Evolutionary conservation across 1,140 invertebrate genomes (phyloP).

Genomic region (Polypedilum pembai): DNA sequence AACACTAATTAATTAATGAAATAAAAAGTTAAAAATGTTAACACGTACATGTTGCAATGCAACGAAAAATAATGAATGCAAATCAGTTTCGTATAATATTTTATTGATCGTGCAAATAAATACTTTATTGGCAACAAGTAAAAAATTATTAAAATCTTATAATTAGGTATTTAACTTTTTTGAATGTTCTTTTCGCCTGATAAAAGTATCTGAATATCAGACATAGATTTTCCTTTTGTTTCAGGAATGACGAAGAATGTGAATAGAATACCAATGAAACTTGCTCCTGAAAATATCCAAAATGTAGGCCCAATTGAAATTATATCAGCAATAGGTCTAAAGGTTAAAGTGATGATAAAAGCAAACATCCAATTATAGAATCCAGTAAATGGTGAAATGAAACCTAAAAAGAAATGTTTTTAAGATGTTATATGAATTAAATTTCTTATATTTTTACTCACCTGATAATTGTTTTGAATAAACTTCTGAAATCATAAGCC

Average conservation of each 20-base stretch:
- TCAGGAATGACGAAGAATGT: constrained; percentile 55
- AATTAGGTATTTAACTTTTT: neutral
- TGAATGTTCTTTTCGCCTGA: neutral
- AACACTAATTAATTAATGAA: no score
- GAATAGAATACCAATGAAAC: constrained; percentile 49
- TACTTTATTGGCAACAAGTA: no score
- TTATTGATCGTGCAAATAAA: neutral
- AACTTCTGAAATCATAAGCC: constrained; percentile 58
- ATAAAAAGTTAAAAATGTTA: no score
- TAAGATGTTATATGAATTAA: no score
- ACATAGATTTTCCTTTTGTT: constrained; percentile 59
- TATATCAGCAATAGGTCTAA: constrained; percentile 43
- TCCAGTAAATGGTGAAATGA: constrained; percentile 48
- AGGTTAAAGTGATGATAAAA: constrained; percentile 64
- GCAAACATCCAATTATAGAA: constrained; percentile 63
- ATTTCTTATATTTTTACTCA: constrained; percentile 36
- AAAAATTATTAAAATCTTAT: no score
- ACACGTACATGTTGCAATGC: no score
- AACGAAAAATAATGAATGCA: no score
- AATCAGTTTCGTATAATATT: no score
- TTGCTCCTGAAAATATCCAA: constrained; percentile 53
- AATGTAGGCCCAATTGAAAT: constrained; percentile 48
- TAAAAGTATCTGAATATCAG: constrained; percentile 50
- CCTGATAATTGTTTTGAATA: constrained; percentile 59
- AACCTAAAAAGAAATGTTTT: no score